Evolutionary conservation across 35 echinoderm and acorn worm genomes (phyloP).

Genomic region (Apostichopus californicus): DNA sequence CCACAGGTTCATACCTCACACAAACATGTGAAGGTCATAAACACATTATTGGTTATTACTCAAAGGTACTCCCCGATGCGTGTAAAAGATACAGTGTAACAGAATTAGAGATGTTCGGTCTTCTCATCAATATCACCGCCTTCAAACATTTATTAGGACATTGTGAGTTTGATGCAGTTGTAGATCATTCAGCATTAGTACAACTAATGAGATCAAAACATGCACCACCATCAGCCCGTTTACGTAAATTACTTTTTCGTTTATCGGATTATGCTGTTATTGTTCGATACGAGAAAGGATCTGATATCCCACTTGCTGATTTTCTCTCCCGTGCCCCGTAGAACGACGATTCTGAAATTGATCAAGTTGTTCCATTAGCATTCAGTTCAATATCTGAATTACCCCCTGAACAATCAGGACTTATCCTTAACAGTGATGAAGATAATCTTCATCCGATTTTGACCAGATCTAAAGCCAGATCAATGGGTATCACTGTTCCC

Average conservation of each 20-base stretch:
- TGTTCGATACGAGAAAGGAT: conserved; percentile 59
- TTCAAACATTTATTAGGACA: conserved; percentile 55
- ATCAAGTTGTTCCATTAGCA: conserved; percentile 39
- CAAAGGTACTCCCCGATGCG: conserved; percentile 55
- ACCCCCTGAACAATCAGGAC: neutral
- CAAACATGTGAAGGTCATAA: too few relatives aligned
- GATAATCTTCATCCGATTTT: conserved; percentile 23
- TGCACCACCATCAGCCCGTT: conserved; percentile 28
- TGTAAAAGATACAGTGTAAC: conserved; percentile 62
- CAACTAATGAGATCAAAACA: conserved; percentile 65
- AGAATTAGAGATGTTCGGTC: conserved; percentile 63
- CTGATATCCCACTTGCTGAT: conserved; percentile 47
- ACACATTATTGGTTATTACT: too few relatives aligned
- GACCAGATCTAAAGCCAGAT: conserved; percentile 37
- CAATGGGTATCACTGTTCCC: conserved; percentile 53
- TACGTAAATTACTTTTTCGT: conserved; percentile 42
- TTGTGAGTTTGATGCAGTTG: conserved; percentile 43
- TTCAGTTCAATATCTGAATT: conserved; percentile 23
- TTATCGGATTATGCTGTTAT: conserved; percentile 52
- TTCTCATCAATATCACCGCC: conserved; percentile 55
- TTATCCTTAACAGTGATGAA: neutral
- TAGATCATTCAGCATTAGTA: conserved; percentile 41
- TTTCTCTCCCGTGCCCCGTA: conserved; percentile 26
- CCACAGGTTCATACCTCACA: too few relatives aligned
- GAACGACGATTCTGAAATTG: conserved; percentile 55